Percentiles rank a stretch among this genome's conserved stretches.
These are phyloP conservation scores for Zygogramma bicolorata DNA, from an alignment of 2,888 invertebrate genomes.

Conservation along the genomic window DNA sequence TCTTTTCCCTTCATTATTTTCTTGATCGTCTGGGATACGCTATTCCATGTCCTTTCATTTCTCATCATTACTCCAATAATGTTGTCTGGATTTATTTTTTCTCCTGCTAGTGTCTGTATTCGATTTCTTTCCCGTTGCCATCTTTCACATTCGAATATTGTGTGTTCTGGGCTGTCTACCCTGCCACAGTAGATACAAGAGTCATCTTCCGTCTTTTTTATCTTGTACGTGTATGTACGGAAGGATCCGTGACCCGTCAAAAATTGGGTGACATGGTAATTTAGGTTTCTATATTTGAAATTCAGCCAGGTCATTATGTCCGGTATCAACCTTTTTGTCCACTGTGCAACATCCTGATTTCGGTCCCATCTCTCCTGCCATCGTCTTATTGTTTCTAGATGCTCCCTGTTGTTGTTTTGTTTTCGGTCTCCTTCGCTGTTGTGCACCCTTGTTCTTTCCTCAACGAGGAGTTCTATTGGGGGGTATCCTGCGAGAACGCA, in stretches of 20 bases:
- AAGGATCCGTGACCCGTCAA: background rate
- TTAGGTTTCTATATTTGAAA: background rate
- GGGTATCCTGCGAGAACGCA: too few relatives aligned
- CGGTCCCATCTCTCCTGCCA: background rate
- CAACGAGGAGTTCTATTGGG: too few relatives aligned
- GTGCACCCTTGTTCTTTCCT: too few relatives aligned
- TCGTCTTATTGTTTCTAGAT: background rate
- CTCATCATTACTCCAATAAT: background rate
- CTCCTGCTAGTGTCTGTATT: background rate
- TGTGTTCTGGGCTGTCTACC: background rate
- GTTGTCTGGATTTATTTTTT: background rate
- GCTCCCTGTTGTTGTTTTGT: too few relatives aligned
- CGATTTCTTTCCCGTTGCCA: background rate
- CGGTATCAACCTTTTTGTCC: too few relatives aligned
- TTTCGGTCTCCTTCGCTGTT: too few relatives aligned
- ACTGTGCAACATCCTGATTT: too few relatives aligned
- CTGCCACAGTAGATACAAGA: too few relatives aligned
- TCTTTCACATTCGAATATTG: background rate
- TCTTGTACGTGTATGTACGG: too few relatives aligned
- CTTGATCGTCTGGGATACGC: background rate
- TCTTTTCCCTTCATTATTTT: background rate
- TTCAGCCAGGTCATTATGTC: too few relatives aligned
- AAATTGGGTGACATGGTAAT: background rate
- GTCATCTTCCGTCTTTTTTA: too few relatives aligned
- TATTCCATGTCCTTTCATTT: background rate